A percentile compares a stretch with the other conserved stretches of the same genome.
Evolutionary conservation across 2,113 vertebrate genomes (phyloP).

Genomic region (Indicator maculatus): DNA sequence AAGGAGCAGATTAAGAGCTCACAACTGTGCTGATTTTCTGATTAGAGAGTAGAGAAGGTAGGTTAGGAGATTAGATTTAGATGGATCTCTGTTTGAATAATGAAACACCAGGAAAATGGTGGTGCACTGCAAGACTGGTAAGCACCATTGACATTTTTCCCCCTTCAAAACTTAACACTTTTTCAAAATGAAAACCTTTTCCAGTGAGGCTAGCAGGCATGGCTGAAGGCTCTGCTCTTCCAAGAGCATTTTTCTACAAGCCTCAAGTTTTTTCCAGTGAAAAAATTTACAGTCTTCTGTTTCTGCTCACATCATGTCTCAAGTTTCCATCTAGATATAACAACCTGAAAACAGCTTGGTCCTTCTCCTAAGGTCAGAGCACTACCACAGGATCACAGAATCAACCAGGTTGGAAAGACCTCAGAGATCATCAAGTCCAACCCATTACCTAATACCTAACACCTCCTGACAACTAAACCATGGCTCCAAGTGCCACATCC

Average conservation of each 20-base stretch:
- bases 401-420: too few species aligned
- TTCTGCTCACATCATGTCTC: not conserved
- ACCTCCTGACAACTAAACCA: too few species aligned
- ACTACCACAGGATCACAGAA: not conserved
- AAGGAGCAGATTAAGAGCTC: not conserved
- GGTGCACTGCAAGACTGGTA: not conserved
- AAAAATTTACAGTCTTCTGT: not conserved
- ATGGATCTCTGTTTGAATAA: not conserved
- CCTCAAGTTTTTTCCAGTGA: not conserved
- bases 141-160: not conserved
- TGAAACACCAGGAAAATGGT: not conserved
- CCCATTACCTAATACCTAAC: too few species aligned
- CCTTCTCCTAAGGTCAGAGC: not conserved
- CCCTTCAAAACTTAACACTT: not conserved
- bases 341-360: not conserved
- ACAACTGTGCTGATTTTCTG: not conserved
- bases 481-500: too few species aligned
- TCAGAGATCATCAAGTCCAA: too few species aligned
- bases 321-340: not conserved
- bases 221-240: not conserved
- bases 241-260: not conserved
- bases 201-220: fast-evolving
- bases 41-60: not conserved
- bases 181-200: not conserved
- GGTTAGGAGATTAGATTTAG: not conserved